Conservation (phyloP, 2,113 vertebrate species). For the Semnopithecus entellus region DNA sequence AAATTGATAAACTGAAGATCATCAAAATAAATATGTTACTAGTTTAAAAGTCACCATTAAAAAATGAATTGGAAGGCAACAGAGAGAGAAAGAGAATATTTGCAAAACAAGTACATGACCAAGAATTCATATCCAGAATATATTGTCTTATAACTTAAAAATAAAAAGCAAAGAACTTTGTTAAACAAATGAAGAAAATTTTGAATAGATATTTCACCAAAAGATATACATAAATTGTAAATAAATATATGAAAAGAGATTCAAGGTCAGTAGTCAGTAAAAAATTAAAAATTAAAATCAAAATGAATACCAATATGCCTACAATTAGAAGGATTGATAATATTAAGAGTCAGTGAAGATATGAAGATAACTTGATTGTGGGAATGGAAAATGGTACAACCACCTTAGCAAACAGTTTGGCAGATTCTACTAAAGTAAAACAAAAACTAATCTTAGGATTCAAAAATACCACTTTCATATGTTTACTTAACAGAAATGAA, state of each 20-base stretch:
- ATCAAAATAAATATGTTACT: background rate
- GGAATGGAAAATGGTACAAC: background rate
- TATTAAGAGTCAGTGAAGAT: background rate
- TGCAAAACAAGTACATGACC: background rate
- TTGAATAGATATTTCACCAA: background rate
- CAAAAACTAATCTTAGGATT: background rate
- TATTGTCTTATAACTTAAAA: background rate
- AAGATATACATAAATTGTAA: background rate
- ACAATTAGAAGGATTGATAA: background rate
- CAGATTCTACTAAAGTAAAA: background rate
- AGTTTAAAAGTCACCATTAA: background rate
- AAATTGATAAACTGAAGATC: background rate
- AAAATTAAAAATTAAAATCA: background rate
- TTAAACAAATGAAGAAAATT: background rate
- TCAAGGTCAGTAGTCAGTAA: background rate
- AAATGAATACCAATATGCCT: background rate
- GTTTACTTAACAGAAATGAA: background rate
- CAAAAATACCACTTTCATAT: background rate
- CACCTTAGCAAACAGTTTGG: background rate
- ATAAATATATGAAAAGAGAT: background rate
- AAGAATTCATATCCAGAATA: background rate
- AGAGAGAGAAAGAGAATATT: background rate
- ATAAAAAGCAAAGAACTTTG: background rate
- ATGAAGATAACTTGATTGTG: background rate
- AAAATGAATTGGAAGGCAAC: background rate